These are phyloP conservation scores for Hymenopus coronatus DNA, from an alignment of 2,888 invertebrate genomes.

Conservation along the genomic window DNA sequence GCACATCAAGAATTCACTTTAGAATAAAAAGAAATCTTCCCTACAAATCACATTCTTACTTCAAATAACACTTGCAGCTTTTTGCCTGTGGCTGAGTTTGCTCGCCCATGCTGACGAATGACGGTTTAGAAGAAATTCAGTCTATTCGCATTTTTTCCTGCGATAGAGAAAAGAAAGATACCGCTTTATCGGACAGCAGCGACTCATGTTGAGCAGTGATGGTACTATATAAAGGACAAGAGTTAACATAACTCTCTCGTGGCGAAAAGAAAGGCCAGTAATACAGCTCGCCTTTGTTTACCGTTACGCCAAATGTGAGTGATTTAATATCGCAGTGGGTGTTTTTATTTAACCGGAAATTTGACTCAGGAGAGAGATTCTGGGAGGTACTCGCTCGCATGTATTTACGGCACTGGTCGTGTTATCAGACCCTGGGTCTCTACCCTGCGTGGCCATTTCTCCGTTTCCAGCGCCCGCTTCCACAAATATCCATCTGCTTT, in stretches of 20 bases:
- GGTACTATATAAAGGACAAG: not conserved
- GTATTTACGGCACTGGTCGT: not conserved
- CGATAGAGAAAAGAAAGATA: not conserved
- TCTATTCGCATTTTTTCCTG: not conserved
- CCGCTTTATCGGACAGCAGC: not conserved
- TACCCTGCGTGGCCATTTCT: not conserved
- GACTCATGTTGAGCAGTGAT: not conserved
- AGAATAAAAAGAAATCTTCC: too few species aligned
- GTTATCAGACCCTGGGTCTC: not conserved
- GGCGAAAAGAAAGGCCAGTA: not conserved
- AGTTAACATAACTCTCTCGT: slow-evolving; percentile 8
- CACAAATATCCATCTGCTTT: too few species aligned
- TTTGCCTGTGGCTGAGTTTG: too few species aligned
- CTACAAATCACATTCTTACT: too few species aligned
- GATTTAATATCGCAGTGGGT: slow-evolving; percentile 27
- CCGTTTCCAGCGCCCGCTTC: too few species aligned
- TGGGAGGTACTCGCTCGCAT: not conserved
- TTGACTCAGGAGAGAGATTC: slow-evolving; percentile 27
- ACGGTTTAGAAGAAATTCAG: not conserved
- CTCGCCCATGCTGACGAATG: not conserved
- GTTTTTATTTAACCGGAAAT: slow-evolving; percentile 31
- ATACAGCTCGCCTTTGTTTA: slow-evolving; percentile 19
- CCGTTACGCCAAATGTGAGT: slow-evolving; percentile 28
- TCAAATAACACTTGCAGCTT: too few species aligned
- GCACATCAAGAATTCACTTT: too few species aligned